Conservation (phyloP, 1,140 invertebrate species). For the Scaptomyza hsui region DNA sequence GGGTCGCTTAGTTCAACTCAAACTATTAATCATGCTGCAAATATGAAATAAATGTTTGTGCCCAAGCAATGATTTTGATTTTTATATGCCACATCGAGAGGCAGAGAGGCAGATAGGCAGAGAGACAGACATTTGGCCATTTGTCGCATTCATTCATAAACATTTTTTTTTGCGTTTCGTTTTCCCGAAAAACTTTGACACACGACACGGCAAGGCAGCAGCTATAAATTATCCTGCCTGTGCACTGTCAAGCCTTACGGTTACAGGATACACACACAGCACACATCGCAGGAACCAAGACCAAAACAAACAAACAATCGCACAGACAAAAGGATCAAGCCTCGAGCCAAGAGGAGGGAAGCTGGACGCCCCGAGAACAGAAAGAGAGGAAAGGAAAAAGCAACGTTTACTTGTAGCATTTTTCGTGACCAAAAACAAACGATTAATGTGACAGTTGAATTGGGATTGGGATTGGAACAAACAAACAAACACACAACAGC, state of each 20-base stretch:
- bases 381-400: conserved; percentile 42
- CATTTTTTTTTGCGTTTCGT: conserved; percentile 66
- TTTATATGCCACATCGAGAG: conserved; percentile 66
- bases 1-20: too few relatives aligned
- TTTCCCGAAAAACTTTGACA: conserved; percentile 78
- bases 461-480: conserved; percentile 45
- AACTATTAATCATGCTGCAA: conserved; percentile 72
- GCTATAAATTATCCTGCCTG: conserved; percentile 74
- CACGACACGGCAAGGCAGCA: conserved; percentile 71
- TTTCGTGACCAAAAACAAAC: conserved; percentile 82
- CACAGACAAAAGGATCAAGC: conserved; percentile 48
- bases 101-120: too few relatives aligned
- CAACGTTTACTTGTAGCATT: conserved; percentile 74
- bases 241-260: conserved; percentile 50
- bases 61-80: conserved; percentile 66
- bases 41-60: conserved; percentile 67
- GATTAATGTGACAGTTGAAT: conserved; percentile 83
- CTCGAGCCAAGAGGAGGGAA: not conserved
- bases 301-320: conserved; percentile 75
- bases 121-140: conserved; percentile 48
- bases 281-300: conserved; percentile 19
- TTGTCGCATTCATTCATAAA: conserved; percentile 75
- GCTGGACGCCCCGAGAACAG: conserved; percentile 53
- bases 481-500: conserved; percentile 16
- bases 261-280: conserved; percentile 8